Evolutionary conservation across 2,797 vertebrate species (phyloP), one percentile per base, ranked within the genome.

Genomic region (Lophotriccus pileatus): DNA sequence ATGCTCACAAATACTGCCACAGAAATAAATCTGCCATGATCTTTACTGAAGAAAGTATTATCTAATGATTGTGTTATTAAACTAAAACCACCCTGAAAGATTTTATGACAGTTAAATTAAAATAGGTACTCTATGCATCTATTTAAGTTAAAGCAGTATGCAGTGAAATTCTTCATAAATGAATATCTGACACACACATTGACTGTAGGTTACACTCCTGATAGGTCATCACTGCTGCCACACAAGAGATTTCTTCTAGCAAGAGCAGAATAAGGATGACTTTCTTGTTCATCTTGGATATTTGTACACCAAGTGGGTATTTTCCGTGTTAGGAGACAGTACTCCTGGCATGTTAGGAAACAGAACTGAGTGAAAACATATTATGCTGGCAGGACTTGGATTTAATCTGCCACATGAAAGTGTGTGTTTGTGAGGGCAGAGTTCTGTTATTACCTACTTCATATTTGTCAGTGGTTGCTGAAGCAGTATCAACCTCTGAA

Each of bases 61-160:
- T 67, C 80, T 93, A 84, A 72, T 70, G 64, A 76, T 92, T 70
- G 91, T 93, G 58, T 34, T 96, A 82, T 74, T 95, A 95, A 97
- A 92, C 86, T 90, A 79, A 95, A 46, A 64, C 23, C 52, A 85
- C 89, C 69, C 50, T 49, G 85, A 93, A 97, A 4, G 86, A 91
- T 95, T 96, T 96, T 90, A 90, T 94, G 95, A 92, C 87, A 87
- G 91, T 15, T 94, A 92, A 78, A 88, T 94, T 93, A 87, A 92
- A 93, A 92, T 89, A 74, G 84, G 59, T 80, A 93, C 70, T 87
- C 52, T 76, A 13, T 95, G 19, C 62, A 81, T 84, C 49, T 69
- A 49, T 95, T 96, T 95, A 93, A 94, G 91, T 97, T 91, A 93
- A 96, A 96, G 94, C 90, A 86, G 68, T 50, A 58, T 88, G 67